Evolutionary conservation across 2,888 invertebrate species (phyloP).

Genomic region (Electrophaes corylata): DNA sequence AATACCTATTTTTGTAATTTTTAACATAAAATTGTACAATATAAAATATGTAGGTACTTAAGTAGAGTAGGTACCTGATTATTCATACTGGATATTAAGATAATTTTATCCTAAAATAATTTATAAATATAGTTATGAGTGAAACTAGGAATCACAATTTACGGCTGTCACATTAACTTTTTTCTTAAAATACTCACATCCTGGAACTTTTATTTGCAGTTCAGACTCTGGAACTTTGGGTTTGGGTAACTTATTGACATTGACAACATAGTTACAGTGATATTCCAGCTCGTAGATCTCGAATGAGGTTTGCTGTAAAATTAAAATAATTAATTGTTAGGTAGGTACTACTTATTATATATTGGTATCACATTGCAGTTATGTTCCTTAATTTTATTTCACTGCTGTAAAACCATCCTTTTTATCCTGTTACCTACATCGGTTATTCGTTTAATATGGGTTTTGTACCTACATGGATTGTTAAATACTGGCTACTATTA

Average conservation of each 20-base stretch:
- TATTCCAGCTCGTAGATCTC: constrained; percentile 84
- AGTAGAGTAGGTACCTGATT: neutral
- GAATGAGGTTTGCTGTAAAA: constrained; percentile 79
- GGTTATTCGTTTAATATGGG: no score
- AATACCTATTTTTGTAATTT: no score
- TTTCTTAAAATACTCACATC: constrained; percentile 76
- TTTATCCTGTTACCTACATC: no score
- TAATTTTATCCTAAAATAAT: neutral
- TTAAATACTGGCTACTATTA: no score
- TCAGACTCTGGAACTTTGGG: constrained; percentile 72
- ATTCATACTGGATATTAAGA: no score
- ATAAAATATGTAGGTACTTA: no score
- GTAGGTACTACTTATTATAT: no score
- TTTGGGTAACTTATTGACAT: constrained; percentile 72
- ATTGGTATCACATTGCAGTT: no score
- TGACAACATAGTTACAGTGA: constrained; percentile 82
- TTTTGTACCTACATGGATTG: no score
- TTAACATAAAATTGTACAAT: no score
- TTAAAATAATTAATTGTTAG: constrained; percentile 23
- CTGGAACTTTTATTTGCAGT: constrained; percentile 78
- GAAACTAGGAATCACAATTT: constrained; percentile 47
- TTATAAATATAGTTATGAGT: neutral
- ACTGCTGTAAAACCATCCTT: no score
- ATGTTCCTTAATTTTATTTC: no score
- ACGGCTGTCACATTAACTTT: constrained; percentile 62